Evolutionary conservation across 2,888 invertebrate species (phyloP), one percentile per base, ranked within the genome.

Genomic region (Atherix ibis): DNA sequence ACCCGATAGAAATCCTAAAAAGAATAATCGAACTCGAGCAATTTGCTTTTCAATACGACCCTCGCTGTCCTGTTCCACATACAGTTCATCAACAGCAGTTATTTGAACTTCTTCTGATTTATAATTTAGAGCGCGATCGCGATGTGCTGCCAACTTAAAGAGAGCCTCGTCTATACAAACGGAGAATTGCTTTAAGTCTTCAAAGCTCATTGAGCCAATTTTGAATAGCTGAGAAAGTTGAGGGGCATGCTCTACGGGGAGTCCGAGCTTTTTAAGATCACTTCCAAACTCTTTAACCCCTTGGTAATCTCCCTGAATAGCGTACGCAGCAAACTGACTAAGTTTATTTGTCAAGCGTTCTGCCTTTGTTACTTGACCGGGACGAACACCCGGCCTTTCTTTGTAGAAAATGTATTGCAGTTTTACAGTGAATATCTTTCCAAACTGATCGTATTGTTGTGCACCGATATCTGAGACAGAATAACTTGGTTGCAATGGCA

Each of bases 401-500:
- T 95, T 92, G 61, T 98, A 98, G 62, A 95, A 91, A 36, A 97
- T 84, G 55, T 94, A 95, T 60, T 97, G 97, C 45, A 62, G 45
- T 58, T 92, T 97, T 36, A 97, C 76, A 1, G 98, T 98, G 66
- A 98, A 97, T 48, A 98, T 95, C 66, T 99, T 99, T 18, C 97
- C 97, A 58, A 84, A 99, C 59, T 94, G 89, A 63, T 99, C 98
- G 56, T 89, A 97, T 58, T 97, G 97, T 64, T 98, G 98, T 22
- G 92, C 87, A 32, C 82, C 84, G 31, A 91, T 80, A 40, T 91
- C 92, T 4, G 92, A 94, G 29, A 94, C 81, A 2, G 91, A 91
- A 63, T 95, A 95, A 56, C 89, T 92, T 2, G 92, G 81, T 58
- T 92, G 87, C 43, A 94, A 64, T 0, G 91, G 91, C 44, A 95